Base-by-base conservation (phyloP, 1,140 invertebrate genomes). In the Hypsibius dujardini region DNA sequence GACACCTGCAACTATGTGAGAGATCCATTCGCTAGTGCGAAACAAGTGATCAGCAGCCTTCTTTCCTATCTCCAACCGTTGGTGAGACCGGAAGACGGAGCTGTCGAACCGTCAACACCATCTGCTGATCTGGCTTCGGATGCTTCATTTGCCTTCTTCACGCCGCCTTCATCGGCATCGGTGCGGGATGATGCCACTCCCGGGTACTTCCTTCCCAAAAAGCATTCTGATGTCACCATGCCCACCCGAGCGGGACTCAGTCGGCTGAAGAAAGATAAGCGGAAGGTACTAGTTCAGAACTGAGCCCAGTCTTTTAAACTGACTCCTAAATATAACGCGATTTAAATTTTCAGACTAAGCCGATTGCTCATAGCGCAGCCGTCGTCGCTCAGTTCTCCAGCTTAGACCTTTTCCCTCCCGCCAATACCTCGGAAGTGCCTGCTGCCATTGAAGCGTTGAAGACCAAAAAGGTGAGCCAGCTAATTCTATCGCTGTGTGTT, bases 231-330 rank as follows among this genome's bases (percentile, higher is more conserved):
- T 45, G 50, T 56, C 7, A 7, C 12, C 12, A 42, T 67, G 12
- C 3, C 42, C 12, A 42, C 42, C 12, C 62, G 45, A 45, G 42
- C 12, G 12, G 3, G 3, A 15, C 12, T 67, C 50, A n/a, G 50
- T 67, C 62, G 62, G 12, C 3, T 12, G 12, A 67, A 67, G 62
- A 67, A 67, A 42, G 62, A 67, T 12, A 67, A 67, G 45, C 12
- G 45, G 62, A 67, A 67, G 62, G 62, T 67, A 45, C 12, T 7
- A 42, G 12, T 15, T 42, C 42, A 42, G 12, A 15, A 67, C 42
- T 45, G 12, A 15, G 12, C 42, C 42, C 42, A 15, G 62, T 7
- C 42, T 12, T 15, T 15, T 12, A 15, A 7, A 7, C 12, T 42
- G 62, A 42, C 45, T 7, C 3, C 12, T 45, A 15, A 3, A 67